Conservation (phyloP, 2,888 invertebrate genomes). For the Lucinisca nassula region DNA sequence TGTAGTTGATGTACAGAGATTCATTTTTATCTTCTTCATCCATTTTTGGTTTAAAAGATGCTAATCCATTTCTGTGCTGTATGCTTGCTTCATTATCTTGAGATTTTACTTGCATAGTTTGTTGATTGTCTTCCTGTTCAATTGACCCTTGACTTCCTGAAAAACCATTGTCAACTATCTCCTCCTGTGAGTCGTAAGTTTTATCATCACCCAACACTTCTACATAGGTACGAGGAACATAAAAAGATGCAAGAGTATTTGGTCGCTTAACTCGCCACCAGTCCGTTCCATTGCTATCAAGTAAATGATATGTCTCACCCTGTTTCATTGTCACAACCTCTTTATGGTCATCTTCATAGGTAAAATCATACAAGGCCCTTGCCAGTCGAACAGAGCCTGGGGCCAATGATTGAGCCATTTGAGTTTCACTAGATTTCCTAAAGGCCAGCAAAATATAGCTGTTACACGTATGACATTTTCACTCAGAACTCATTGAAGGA, state of each 20-base stretch:
- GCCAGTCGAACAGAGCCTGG: background rate
- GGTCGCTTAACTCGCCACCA: slow-evolving; percentile 81
- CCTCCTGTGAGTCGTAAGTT: slow-evolving; percentile 31
- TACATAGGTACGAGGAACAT: slow-evolving; percentile 84
- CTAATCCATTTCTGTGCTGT: background rate
- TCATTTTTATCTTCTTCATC: slow-evolving; percentile 22
- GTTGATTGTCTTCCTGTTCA: background rate
- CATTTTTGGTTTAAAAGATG: slow-evolving; percentile 15
- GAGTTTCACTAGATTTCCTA: background rate
- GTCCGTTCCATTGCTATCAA: slow-evolving; percentile 69
- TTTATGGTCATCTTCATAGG: slow-evolving; percentile 75
- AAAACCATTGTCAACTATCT: slow-evolving; percentile 30
- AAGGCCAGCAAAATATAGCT: no score
- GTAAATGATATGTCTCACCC: slow-evolving; percentile 75
- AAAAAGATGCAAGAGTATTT: slow-evolving; percentile 74
- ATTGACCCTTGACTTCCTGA: slow-evolving; percentile 39
- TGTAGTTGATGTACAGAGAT: background rate
- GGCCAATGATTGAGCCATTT: background rate
- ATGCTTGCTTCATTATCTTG: background rate
- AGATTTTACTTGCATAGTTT: slow-evolving; percentile 19
- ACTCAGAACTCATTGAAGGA: no score
- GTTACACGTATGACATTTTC: no score
- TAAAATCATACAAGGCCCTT: slow-evolving; percentile 75
- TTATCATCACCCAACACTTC: slow-evolving; percentile 65
- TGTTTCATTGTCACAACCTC: slow-evolving; percentile 70